A percentile compares a stretch with the other conserved stretches of the same genome.
These are phyloP conservation scores for Indicator indicator DNA, from an alignment of 2,113 vertebrate genomes.

Conservation along the genomic window DNA sequence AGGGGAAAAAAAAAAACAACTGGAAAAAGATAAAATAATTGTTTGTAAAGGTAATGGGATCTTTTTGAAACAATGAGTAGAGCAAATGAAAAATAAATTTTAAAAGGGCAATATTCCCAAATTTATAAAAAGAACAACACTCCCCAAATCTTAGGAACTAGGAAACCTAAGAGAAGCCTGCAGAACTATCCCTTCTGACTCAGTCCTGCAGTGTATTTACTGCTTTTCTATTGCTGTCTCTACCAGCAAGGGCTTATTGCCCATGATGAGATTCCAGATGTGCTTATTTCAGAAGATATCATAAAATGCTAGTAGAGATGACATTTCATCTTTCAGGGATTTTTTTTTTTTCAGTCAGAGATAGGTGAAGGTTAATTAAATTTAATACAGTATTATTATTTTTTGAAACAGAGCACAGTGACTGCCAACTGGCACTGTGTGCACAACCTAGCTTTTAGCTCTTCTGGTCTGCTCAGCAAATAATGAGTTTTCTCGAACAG, in stretches of 20 bases:
- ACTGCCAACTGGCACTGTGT: background rate
- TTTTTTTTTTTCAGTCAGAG: background rate
- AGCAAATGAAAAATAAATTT: background rate
- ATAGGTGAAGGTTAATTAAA: background rate
- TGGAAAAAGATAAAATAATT: background rate
- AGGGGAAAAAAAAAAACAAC: background rate
- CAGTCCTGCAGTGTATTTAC: no score
- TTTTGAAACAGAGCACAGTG: background rate
- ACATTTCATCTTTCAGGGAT: background rate
- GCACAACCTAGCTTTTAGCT: background rate
- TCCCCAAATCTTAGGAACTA: background rate
- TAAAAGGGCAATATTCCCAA: background rate
- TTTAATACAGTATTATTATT: background rate
- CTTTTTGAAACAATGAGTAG: background rate
- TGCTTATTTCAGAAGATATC: background rate
- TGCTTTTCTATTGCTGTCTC: background rate
- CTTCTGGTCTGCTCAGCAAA: background rate
- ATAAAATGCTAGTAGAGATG: background rate
- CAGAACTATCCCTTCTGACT: background rate
- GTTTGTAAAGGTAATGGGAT: background rate
- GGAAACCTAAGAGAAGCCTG: background rate
- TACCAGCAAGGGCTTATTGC: background rate
- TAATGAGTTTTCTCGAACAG: background rate
- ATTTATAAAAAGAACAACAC: background rate
- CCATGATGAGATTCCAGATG: background rate